Conservation (phyloP, 2,113 vertebrate species). For the Actenoides lindsayi region DNA sequence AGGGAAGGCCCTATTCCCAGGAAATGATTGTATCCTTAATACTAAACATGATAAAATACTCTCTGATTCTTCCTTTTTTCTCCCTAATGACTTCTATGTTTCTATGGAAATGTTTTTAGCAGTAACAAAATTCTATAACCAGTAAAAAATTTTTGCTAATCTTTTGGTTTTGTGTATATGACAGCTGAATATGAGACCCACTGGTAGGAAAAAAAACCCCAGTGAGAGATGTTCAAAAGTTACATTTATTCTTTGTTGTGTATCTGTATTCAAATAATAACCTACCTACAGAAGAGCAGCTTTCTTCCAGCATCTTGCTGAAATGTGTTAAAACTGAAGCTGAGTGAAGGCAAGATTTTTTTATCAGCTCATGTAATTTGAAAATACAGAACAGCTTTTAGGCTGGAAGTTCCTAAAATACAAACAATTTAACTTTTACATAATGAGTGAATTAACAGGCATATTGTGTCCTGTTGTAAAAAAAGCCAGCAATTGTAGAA, state of each 20-base stretch:
- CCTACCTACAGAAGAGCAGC: not conserved
- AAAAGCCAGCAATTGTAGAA: not conserved
- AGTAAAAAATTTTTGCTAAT: not conserved
- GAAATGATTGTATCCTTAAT: slow-evolving; percentile 97
- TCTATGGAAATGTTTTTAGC: not conserved
- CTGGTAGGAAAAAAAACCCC: not conserved
- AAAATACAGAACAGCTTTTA: not conserved
- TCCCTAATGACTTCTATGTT: not conserved
- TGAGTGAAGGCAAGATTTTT: not conserved
- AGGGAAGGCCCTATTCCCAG: slow-evolving; percentile 95
- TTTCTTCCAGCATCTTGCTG: not conserved
- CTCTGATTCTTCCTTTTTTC: not conserved
- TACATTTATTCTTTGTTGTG: slow-evolving; percentile 17
- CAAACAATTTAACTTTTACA: not conserved
- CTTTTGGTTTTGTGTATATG: not conserved
- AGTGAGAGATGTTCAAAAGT: not conserved
- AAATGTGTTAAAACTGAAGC: not conserved
- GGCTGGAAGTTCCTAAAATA: not conserved
- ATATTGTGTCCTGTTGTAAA: not conserved
- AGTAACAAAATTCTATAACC: not conserved
- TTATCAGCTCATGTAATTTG: not conserved
- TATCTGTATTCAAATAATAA: slow-evolving; percentile 40
- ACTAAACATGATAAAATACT: not conserved
- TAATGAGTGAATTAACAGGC: not conserved
- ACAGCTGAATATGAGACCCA: not conserved